A percentile compares a stretch with the other conserved stretches of the same genome.
Conservation (phyloP, 2,888 invertebrate species). For the Desoria tigrina region DNA sequence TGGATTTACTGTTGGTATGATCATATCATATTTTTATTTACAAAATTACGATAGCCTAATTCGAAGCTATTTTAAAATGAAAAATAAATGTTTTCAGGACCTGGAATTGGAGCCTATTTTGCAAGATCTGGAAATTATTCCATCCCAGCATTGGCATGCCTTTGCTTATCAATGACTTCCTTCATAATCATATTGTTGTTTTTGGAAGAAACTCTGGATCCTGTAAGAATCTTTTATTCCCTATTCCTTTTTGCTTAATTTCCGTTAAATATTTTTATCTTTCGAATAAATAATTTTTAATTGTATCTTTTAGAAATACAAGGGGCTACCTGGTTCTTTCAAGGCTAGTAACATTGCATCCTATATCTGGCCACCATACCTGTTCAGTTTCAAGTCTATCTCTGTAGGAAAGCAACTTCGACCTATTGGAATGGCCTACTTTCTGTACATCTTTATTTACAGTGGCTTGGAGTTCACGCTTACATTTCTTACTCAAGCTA, state of each 20-base stretch:
- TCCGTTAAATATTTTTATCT: too few species aligned
- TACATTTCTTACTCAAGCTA: conserved; percentile 91
- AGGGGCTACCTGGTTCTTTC: conserved; percentile 18
- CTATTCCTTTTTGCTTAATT: too few species aligned
- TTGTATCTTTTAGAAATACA: conserved; percentile 33
- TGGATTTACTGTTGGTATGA: conserved; percentile 91
- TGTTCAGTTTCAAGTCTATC: conserved; percentile 50
- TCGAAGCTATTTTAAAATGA: neutral
- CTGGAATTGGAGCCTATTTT: conserved; percentile 48
- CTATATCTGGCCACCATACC: conserved; percentile 38
- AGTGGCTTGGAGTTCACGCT: conserved; percentile 96
- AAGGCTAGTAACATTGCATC: conserved; percentile 24
- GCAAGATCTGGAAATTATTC: conserved; percentile 43
- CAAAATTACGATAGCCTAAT: neutral
- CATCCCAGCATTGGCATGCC: conserved; percentile 45
- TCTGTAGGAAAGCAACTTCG: conserved; percentile 68
- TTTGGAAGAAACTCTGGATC: conserved; percentile 43
- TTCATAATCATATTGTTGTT: conserved; percentile 35
- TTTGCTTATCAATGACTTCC: conserved; percentile 33
- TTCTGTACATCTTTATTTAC: conserved; percentile 89
- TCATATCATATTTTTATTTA: conserved; percentile 58
- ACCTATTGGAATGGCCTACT: conserved; percentile 75
- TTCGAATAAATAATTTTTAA: too few species aligned
- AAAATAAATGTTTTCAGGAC: conserved; percentile 30
- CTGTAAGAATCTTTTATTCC: too few species aligned